These are phyloP conservation scores for Epinotia ramella DNA, from an alignment of 2,888 invertebrate genomes.

Conservation along the genomic window DNA sequence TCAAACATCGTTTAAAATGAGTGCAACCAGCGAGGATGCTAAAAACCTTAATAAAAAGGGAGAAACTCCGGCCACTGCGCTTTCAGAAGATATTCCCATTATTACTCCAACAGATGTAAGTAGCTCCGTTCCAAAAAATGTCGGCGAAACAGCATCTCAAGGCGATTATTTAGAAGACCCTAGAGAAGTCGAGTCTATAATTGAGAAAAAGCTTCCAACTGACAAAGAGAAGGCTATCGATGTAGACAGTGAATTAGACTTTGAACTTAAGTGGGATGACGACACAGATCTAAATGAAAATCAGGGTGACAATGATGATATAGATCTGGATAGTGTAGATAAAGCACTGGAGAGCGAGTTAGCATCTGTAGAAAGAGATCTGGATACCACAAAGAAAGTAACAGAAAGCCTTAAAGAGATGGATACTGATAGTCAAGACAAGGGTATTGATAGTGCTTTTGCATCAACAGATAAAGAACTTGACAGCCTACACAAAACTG, in stretches of 20 bases:
- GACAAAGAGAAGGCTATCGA: slow-evolving; percentile 32
- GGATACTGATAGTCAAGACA: neutral
- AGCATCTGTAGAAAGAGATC: neutral
- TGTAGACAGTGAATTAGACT: slow-evolving; percentile 53
- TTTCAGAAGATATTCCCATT: slow-evolving; percentile 8
- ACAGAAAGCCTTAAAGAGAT: neutral
- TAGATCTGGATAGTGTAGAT: neutral
- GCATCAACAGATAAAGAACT: neutral
- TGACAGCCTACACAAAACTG: neutral
- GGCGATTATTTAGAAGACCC: neutral
- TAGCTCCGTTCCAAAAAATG: neutral
- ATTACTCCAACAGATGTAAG: neutral
- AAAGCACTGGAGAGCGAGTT: neutral
- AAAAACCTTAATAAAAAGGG: slow-evolving; percentile 20
- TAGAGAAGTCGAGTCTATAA: slow-evolving; percentile 19
- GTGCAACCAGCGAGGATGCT: slow-evolving; percentile 30
- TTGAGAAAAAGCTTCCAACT: slow-evolving; percentile 21
- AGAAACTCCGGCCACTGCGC: neutral
- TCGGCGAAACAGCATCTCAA: neutral
- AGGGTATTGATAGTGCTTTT: slow-evolving; percentile 1
- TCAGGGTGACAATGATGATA: slow-evolving; percentile 6
- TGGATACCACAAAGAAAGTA: slow-evolving; percentile 2
- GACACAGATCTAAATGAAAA: slow-evolving; percentile 48
- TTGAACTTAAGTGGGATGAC: slow-evolving; percentile 67
- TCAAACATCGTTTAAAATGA: slow-evolving; percentile 17